Percentiles rank a stretch among this genome's conserved stretches.
phyloP scores from a whole-genome alignment of 2,797 vertebrate genomes.

The Argya squamiceps region DNA sequence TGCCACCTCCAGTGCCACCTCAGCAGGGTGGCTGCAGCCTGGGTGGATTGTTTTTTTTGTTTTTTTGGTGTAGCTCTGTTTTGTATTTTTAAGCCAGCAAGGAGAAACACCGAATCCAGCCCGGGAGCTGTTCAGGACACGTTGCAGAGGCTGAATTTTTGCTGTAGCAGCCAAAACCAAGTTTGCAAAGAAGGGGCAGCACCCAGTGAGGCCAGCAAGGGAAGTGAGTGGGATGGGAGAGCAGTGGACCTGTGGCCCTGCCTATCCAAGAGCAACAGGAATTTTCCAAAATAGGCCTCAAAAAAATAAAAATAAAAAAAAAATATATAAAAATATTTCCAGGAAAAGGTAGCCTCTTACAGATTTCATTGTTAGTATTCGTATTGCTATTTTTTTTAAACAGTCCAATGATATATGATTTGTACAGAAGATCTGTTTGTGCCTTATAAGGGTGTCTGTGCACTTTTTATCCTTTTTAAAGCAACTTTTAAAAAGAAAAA shows the following conservation, averaged over 20 bases:
- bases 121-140: not conserved
- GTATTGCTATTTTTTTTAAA: constrained; percentile 68
- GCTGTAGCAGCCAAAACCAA: not conserved
- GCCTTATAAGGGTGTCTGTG: constrained; percentile 84
- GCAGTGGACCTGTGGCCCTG: not conserved
- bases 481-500: constrained; percentile 69
- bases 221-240: not conserved
- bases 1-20: not conserved
- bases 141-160: not conserved
- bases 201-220: not conserved
- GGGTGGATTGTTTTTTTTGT: not conserved
- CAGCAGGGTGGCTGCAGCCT: not conserved
- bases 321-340: not conserved
- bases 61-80: not conserved
- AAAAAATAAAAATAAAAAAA: not conserved
- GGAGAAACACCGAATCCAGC: not conserved
- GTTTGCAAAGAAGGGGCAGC: constrained; percentile 7
- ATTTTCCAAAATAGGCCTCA: constrained; percentile 38
- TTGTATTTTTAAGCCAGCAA: not conserved
- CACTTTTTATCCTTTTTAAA: constrained; percentile 83
- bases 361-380: constrained; percentile 56
- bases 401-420: constrained; percentile 61
- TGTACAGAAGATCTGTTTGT: constrained; percentile 81
- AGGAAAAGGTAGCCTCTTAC: constrained; percentile 62
- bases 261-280: not conserved